These are phyloP conservation scores for Hemistola chrysoprasaria DNA, from an alignment of 2,888 invertebrate species.

Conservation along the genomic window DNA sequence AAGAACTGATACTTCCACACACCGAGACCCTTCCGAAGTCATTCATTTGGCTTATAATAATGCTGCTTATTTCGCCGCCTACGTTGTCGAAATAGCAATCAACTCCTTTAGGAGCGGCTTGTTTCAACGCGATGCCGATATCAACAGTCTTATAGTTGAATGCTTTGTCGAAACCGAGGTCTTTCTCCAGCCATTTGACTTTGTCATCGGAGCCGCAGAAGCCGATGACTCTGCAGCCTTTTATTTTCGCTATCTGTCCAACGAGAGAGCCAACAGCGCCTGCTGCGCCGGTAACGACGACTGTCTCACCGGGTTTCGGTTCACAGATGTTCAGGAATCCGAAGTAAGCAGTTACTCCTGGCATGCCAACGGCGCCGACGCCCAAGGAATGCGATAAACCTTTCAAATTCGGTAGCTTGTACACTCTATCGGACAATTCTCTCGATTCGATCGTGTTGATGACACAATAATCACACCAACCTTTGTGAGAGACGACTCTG, in stretches of 20 bases:
- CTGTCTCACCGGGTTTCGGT: conserved; percentile 86
- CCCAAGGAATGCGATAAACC: conserved; percentile 78
- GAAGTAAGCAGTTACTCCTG: conserved; percentile 88
- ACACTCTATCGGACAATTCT: conserved; percentile 30
- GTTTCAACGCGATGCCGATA: conserved; percentile 75
- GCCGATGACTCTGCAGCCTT: conserved; percentile 84
- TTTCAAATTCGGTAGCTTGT: conserved; percentile 79
- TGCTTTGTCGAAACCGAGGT: conserved; percentile 85
- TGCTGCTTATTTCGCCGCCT: conserved; percentile 84
- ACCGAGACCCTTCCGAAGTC: conserved; percentile 82
- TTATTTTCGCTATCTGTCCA: conserved; percentile 89
- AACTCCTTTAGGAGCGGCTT: conserved; percentile 85
- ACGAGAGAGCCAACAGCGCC: conserved; percentile 89
- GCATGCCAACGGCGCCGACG: conserved; percentile 85
- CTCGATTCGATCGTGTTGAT: conserved; percentile 27
- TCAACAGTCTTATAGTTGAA: conserved; percentile 87
- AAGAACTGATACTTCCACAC: conserved; percentile 59
- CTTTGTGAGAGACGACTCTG: conserved; percentile 81
- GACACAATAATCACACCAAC: conserved; percentile 84
- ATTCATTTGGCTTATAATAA: conserved; percentile 84
- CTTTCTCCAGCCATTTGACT: conserved; percentile 84
- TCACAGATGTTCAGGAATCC: conserved; percentile 87
- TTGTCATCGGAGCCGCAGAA: conserved; percentile 87
- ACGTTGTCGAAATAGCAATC: conserved; percentile 91
- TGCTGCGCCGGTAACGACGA: conserved; percentile 87